Conservation (phyloP, 2,797 vertebrate species). For the Arctocebus calabarensis region DNA sequence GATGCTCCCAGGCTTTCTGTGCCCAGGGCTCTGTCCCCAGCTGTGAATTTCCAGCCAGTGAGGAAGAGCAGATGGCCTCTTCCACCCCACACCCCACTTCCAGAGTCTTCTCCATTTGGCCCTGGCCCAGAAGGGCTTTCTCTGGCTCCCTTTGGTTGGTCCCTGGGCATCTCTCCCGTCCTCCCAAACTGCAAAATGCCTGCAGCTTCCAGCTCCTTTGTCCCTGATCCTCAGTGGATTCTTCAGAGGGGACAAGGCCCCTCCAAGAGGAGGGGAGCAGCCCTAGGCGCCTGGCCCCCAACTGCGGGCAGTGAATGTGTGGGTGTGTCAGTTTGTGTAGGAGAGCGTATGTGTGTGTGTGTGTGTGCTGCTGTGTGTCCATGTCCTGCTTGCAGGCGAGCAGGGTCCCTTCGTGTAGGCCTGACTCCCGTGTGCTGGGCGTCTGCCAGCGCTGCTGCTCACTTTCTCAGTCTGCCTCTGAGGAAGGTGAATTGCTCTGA, state of each 20-base stretch:
- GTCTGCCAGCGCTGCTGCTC: constrained; percentile 59
- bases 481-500: constrained; percentile 61
- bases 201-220: background rate
- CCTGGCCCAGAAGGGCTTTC: background rate
- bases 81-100: background rate
- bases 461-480: constrained; percentile 60
- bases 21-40: constrained; percentile 20
- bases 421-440: background rate
- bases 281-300: constrained; percentile 31
- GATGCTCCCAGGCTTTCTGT: constrained; percentile 39
- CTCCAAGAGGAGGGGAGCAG: background rate
- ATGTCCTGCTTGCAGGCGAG: constrained; percentile 78
- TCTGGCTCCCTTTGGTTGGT: constrained; percentile 1
- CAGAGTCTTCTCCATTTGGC: background rate
- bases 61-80: background rate
- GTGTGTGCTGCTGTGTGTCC: background rate
- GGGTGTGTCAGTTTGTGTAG: background rate
- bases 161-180: background rate
- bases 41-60: background rate
- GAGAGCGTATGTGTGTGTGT: background rate
- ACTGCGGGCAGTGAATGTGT: constrained; percentile 13
- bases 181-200: background rate
- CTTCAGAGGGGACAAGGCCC: background rate
- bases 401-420: constrained; percentile 55
- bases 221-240: background rate